Evolutionary conservation across 92 coral and sea anemone genomes (phyloP).

Genomic region (Nematostella vectensis): DNA sequence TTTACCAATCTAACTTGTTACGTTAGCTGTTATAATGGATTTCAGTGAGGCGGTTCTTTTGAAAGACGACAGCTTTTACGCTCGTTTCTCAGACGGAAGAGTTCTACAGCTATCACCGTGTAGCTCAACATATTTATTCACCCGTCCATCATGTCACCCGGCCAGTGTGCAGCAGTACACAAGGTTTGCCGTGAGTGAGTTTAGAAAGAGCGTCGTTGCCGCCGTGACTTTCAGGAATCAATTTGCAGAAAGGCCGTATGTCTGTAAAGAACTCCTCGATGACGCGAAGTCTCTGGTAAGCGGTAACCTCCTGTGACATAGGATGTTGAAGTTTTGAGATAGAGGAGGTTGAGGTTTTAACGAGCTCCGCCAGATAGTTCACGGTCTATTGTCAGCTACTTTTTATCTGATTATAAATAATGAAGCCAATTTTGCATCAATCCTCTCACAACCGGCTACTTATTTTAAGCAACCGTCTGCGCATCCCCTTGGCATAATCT

Average conservation of each 20-base stretch:
- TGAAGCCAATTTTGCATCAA: too few relatives aligned
- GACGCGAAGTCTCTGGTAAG: slow-evolving; percentile 38
- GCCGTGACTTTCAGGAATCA: slow-evolving; percentile 65
- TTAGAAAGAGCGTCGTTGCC: slow-evolving; percentile 30
- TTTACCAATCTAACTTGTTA: background rate
- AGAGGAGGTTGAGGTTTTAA: too few relatives aligned
- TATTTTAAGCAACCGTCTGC: too few relatives aligned
- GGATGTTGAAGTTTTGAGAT: too few relatives aligned
- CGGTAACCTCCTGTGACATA: too few relatives aligned
- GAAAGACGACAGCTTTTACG: slow-evolving; percentile 59
- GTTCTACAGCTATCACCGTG: slow-evolving; percentile 79
- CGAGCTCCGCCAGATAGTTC: too few relatives aligned
- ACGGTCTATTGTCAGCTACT: too few relatives aligned
- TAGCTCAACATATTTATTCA: slow-evolving; percentile 52
- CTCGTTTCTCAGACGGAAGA: slow-evolving; percentile 51
- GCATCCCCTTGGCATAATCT: too few relatives aligned
- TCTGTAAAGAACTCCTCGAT: slow-evolving; percentile 51
- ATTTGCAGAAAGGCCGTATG: slow-evolving; percentile 67
- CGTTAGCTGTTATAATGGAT: too few relatives aligned
- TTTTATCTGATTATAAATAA: too few relatives aligned
- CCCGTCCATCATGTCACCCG: slow-evolving; percentile 9
- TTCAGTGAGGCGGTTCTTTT: slow-evolving; percentile 27
- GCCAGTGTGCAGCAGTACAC: slow-evolving; percentile 49
- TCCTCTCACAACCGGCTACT: too few relatives aligned
- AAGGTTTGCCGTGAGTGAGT: slow-evolving; percentile 60